phyloP scores from a whole-genome alignment of 2,113 vertebrate genomes.

The Ranitomeya imitator region DNA sequence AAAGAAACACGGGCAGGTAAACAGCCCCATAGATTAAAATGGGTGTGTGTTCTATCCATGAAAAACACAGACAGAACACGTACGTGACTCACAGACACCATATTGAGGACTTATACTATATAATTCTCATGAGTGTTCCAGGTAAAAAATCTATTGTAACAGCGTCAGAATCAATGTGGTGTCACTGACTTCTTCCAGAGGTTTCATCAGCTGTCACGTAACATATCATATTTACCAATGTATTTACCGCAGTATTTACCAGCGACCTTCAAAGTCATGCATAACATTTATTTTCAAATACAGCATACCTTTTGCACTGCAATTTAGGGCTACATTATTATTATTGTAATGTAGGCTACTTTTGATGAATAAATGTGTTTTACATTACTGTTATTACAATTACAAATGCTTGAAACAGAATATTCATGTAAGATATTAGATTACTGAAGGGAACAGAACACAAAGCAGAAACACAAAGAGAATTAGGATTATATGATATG shows the following conservation, averaged over 20 bases:
- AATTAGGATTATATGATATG: neutral
- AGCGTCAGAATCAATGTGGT: too few relatives aligned
- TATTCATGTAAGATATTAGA: neutral
- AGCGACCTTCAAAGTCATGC: neutral
- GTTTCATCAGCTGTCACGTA: neutral
- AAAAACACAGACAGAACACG: too few relatives aligned
- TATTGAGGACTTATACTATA: too few relatives aligned
- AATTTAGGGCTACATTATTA: neutral
- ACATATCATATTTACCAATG: too few relatives aligned
- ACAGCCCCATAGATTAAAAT: too few relatives aligned
- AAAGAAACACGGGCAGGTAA: too few relatives aligned
- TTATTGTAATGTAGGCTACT: neutral
- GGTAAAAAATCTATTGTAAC: too few relatives aligned
- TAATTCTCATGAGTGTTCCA: too few relatives aligned
- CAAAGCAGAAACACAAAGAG: neutral
- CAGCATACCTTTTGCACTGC: neutral
- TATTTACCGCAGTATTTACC: neutral
- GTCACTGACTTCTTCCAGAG: too few relatives aligned
- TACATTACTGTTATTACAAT: slow-evolving; percentile 1
- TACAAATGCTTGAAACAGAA: neutral
- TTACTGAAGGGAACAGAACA: neutral
- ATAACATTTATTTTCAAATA: neutral
- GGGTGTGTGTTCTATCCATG: too few relatives aligned
- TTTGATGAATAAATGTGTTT: neutral
- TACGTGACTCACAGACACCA: too few relatives aligned